Evolutionary conservation across 2,113 vertebrate species (phyloP).

Genomic region (Cyanoramphus novaezelandiae): DNA sequence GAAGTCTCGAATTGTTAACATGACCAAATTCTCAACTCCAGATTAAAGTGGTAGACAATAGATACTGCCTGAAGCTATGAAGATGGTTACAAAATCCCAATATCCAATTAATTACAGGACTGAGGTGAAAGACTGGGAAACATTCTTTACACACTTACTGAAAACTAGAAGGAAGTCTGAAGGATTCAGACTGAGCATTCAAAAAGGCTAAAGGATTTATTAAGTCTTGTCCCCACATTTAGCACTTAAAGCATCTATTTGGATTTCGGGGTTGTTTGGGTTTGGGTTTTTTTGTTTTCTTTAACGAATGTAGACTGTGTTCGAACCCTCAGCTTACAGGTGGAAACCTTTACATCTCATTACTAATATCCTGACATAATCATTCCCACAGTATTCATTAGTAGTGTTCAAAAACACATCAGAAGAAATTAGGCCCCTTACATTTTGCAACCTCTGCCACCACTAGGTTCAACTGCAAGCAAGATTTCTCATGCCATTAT

Average conservation of each 20-base stretch:
- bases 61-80: not conserved
- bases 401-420: not conserved
- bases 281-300: not conserved
- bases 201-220: not conserved
- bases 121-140: not conserved
- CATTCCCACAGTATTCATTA: not conserved
- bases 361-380: not conserved
- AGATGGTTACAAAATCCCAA: not conserved
- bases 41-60: not conserved
- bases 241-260: not conserved
- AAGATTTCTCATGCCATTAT: not conserved
- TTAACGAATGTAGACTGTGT: not conserved
- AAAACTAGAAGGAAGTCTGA: not conserved
- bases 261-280: not conserved
- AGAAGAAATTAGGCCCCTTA: not conserved
- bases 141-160: accelerated
- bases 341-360: not conserved
- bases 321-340: not conserved
- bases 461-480: not conserved
- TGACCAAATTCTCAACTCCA: not conserved
- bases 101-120: not conserved
- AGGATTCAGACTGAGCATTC: not conserved
- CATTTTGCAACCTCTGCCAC: not conserved
- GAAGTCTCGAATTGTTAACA: not conserved
- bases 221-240: not conserved